A percentile compares a stretch with the other conserved stretches of the same genome.
phyloP scores from a whole-genome alignment of 2,797 vertebrate species.

The Mus caroli region DNA sequence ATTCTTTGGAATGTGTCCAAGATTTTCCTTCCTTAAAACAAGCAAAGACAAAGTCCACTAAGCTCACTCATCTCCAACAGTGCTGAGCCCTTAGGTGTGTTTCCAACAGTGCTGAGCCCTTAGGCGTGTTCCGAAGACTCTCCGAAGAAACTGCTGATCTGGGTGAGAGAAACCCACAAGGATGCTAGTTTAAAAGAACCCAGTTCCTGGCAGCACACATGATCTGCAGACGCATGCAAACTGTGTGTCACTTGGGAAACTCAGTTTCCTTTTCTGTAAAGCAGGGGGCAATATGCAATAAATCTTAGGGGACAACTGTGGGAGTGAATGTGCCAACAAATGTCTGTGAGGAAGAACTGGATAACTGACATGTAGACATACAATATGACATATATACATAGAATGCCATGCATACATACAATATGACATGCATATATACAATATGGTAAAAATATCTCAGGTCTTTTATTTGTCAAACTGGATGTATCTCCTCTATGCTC shows the following conservation, averaged over 20 bases:
- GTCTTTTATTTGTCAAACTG: not conserved
- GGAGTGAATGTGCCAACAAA: not conserved
- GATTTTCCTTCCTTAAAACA: constrained; percentile 20
- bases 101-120: not conserved
- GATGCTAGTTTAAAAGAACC: not conserved
- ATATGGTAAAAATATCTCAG: not conserved
- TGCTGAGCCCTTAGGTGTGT: not conserved
- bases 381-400: not conserved
- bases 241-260: not conserved
- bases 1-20: not conserved
- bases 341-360: not conserved
- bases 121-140: not conserved
- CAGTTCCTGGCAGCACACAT: not conserved
- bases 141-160: not conserved
- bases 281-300: not conserved
- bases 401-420: no score
- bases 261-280: not conserved
- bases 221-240: not conserved
- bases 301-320: not conserved
- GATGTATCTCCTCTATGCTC: not conserved
- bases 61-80: constrained; percentile 17
- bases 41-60: not conserved
- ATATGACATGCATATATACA: not conserved
- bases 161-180: not conserved
- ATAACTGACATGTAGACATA: not conserved